Evolutionary conservation across 2,888 invertebrate species (phyloP).

Genomic region (Conistra vaccinii): DNA sequence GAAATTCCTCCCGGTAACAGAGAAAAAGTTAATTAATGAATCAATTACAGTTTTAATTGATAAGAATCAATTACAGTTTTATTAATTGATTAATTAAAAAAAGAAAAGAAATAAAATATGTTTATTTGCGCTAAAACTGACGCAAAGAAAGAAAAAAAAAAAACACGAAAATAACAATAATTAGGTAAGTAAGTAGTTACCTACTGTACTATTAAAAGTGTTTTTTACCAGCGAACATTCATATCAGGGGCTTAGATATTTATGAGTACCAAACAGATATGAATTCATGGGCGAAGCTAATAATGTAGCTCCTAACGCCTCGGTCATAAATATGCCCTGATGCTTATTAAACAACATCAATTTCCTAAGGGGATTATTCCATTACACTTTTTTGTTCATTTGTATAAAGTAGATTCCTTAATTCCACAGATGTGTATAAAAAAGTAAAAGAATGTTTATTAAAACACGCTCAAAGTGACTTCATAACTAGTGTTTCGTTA

Average conservation of each 20-base stretch:
- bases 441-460: slow-evolving; percentile 40
- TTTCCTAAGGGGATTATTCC: slow-evolving; percentile 61
- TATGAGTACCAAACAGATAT: slow-evolving; percentile 38
- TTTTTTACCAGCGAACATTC: not conserved
- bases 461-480: slow-evolving; percentile 37
- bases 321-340: slow-evolving; percentile 56
- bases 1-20: not conserved
- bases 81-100: too few relatives aligned
- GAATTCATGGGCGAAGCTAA: slow-evolving; percentile 44
- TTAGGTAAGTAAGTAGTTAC: not conserved
- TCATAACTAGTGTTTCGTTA: not conserved
- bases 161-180: too few relatives aligned
- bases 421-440: slow-evolving; percentile 38
- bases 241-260: slow-evolving; percentile 21
- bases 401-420: slow-evolving; percentile 50
- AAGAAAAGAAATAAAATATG: too few relatives aligned
- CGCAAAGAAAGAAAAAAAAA: too few relatives aligned
- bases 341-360: slow-evolving; percentile 64
- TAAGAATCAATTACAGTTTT: too few relatives aligned
- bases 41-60: slow-evolving; percentile 21
- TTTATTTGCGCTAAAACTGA: too few relatives aligned
- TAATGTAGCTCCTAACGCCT: slow-evolving; percentile 35
- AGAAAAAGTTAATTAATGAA: slow-evolving; percentile 19
- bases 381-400: slow-evolving; percentile 57
- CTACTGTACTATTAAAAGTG: not conserved